Percentiles rank a stretch among this genome's conserved stretches.
Conservation (phyloP, 2,888 invertebrate genomes). For the Listrodromus nycthemerus region DNA sequence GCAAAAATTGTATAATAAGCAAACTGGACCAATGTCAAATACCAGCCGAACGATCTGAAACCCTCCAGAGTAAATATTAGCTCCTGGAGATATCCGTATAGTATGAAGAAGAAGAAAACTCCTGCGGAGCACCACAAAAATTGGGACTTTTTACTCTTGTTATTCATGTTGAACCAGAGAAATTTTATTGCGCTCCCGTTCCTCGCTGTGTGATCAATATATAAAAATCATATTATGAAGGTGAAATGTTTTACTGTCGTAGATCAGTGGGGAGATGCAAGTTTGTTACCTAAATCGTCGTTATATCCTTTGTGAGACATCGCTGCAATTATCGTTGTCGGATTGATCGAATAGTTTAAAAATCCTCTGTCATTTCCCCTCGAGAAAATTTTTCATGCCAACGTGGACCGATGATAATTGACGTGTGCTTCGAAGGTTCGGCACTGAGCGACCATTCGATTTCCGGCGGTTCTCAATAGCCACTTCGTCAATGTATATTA, state of each 20-base stretch:
- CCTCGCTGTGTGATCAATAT: neutral
- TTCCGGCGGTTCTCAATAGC: neutral
- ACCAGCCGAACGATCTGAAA: constrained; percentile 96
- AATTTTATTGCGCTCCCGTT: constrained; percentile 86
- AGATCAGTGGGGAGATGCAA: neutral
- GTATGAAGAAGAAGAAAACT: constrained; percentile 94
- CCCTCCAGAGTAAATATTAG: constrained; percentile 96
- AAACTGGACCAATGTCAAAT: constrained; percentile 96
- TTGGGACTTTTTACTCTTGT: constrained; percentile 88
- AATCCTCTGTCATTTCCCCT: neutral
- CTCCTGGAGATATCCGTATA: constrained; percentile 95
- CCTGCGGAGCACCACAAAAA: constrained; percentile 91
- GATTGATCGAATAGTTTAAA: neutral
- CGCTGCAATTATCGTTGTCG: neutral
- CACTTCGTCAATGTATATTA: neutral
- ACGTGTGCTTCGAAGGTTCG: neutral
- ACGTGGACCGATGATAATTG: neutral
- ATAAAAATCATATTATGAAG: no score
- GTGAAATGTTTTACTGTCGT: no score
- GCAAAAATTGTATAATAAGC: constrained; percentile 93
- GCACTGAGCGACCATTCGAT: neutral
- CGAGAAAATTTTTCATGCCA: neutral
- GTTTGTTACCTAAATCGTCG: constrained; percentile 36
- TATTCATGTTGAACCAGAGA: constrained; percentile 90
- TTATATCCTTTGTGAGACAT: constrained; percentile 52